These are phyloP conservation scores for Noctua pronuba DNA, from an alignment of 2,888 invertebrate genomes.

Conservation along the genomic window DNA sequence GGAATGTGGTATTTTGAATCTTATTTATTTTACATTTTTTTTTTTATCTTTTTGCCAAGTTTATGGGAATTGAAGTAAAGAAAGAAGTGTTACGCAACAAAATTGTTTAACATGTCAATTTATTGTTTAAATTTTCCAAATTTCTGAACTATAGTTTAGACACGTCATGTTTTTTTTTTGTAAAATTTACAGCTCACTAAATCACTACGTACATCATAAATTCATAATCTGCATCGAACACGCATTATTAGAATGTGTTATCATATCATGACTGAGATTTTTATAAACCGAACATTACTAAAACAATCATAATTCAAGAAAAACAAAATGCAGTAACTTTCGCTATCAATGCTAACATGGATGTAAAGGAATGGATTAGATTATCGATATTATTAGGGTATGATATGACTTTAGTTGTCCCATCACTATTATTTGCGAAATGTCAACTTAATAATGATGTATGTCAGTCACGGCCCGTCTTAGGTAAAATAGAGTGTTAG, in stretches of 20 bases:
- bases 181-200: neutral
- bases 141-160: neutral
- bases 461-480: neutral
- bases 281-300: neutral
- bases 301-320: neutral
- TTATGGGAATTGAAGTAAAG: neutral
- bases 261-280: neutral
- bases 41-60: no score
- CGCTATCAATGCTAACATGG: neutral
- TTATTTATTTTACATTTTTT: no score
- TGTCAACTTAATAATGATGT: neutral
- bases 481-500: neutral
- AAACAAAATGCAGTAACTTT: neutral
- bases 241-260: neutral
- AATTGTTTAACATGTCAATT: neutral
- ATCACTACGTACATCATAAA: neutral
- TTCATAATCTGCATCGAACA: neutral
- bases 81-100: neutral
- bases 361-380: neutral
- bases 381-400: constrained; percentile 9
- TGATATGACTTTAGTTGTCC: neutral
- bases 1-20: neutral
- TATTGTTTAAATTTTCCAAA: no score
- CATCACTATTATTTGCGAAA: constrained; percentile 20
- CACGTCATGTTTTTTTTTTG: no score